phyloP scores from a whole-genome alignment of 2,797 vertebrate species.

The Enteromius mattozi region DNA sequence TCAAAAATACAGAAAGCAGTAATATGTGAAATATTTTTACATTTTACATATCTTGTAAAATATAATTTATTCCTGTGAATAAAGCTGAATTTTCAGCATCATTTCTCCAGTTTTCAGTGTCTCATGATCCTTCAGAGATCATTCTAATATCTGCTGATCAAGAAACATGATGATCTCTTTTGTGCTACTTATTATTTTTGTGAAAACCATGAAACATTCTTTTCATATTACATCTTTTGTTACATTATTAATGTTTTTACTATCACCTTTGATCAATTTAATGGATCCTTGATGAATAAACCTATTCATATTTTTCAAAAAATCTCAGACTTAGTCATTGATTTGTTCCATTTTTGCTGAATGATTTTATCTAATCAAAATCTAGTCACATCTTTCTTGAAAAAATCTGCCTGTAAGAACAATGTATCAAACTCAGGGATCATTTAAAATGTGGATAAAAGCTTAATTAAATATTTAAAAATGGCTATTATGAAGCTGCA shows the following conservation, averaged over 20 bases:
- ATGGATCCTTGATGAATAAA: not conserved
- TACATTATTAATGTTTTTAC: not conserved
- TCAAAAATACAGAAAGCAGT: not conserved
- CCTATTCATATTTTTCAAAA: not conserved
- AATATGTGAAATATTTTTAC: not conserved
- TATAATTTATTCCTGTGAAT: not conserved
- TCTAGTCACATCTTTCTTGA: not conserved
- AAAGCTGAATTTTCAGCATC: not conserved
- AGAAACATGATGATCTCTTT: not conserved
- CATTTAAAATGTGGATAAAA: not conserved
- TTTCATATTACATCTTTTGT: not conserved
- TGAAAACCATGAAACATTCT: not conserved
- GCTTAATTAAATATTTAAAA: not conserved
- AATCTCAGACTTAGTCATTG: not conserved
- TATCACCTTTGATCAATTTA: not conserved
- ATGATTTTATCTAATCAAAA: not conserved
- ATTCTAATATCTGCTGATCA: not conserved
- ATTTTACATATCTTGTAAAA: not conserved
- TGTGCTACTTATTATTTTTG: not conserved
- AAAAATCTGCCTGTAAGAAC: not conserved
- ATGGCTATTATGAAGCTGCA: not conserved
- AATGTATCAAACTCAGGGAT: not conserved
- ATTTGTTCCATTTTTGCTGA: not conserved
- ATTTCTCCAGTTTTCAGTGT: not conserved
- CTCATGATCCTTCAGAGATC: not conserved